phyloP scores from a whole-genome alignment of 2,888 invertebrate genomes.

The Trichopria drosophilae region DNA sequence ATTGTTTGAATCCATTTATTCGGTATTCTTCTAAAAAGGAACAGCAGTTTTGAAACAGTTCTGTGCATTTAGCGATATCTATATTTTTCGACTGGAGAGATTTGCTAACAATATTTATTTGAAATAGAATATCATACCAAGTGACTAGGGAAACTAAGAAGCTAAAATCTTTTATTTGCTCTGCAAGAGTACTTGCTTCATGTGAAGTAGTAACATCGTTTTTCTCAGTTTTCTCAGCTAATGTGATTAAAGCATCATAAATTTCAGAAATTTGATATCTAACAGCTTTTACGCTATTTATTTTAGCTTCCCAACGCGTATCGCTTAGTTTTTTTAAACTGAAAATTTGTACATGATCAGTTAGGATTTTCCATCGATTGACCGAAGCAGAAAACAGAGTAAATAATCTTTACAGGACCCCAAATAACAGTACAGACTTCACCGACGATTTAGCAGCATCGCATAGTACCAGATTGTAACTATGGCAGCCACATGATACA shows the following conservation, averaged over 20 bases:
- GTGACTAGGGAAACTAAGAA: constrained; percentile 42
- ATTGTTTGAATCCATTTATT: constrained; percentile 22
- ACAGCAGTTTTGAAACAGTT: constrained; percentile 33
- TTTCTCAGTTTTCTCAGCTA: constrained; percentile 25
- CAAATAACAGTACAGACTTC: constrained; percentile 46
- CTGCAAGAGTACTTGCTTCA: constrained; percentile 31
- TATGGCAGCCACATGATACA: constrained; percentile 25
- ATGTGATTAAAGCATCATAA: constrained; percentile 41
- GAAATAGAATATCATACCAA: constrained; percentile 46
- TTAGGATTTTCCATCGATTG: constrained; percentile 40
- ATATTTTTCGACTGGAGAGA: constrained; percentile 32
- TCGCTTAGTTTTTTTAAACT: constrained; percentile 39
- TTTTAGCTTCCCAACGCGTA: constrained; percentile 40
- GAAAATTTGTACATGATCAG: constrained; percentile 37
- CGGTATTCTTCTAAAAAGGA: constrained; percentile 26
- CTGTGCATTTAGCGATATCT: constrained; percentile 34
- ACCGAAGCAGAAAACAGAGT: constrained; percentile 35
- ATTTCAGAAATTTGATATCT: constrained; percentile 43
- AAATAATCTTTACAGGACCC: constrained; percentile 41
- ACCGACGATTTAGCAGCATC: constrained; percentile 34
- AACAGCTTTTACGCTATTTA: constrained; percentile 37
- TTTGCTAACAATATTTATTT: constrained; percentile 39
- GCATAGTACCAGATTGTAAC: constrained; percentile 22
- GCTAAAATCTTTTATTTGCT: constrained; percentile 37
- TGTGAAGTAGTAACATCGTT: constrained; percentile 29